These are phyloP conservation scores for Syrmaticus mikado DNA, from an alignment of 2,113 vertebrate species.

Conservation along the genomic window DNA sequence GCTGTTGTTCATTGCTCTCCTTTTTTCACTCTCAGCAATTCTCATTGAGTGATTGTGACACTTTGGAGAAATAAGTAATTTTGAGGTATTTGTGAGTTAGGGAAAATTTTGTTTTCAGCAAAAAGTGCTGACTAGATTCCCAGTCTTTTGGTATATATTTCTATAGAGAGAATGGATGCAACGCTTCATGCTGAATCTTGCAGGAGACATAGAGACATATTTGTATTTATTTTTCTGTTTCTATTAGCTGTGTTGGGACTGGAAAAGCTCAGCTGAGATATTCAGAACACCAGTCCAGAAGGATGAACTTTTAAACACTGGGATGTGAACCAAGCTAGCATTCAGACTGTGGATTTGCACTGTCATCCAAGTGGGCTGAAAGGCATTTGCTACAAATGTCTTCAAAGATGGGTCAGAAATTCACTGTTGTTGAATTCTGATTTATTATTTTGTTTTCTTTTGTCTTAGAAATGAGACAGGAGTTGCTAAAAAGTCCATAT, in stretches of 20 bases:
- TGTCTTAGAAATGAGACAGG: conserved; percentile 29
- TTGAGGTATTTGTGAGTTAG: background rate
- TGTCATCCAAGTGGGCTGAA: background rate
- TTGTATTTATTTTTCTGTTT: conserved; percentile 10
- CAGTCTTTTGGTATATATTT: background rate
- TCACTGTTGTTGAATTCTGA: background rate
- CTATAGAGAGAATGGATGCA: background rate
- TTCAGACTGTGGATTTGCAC: background rate
- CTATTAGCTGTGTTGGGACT: background rate
- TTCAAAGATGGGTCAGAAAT: conserved; percentile 37
- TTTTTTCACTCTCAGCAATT: background rate
- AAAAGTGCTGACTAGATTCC: background rate
- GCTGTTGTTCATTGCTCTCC: background rate
- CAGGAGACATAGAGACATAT: background rate
- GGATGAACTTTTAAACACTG: conserved; percentile 59
- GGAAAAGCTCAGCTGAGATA: conserved; percentile 31
- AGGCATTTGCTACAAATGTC: conserved; percentile 19
- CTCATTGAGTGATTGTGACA: background rate
- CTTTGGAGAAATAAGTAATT: background rate
- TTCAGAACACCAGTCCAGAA: conserved; percentile 49
- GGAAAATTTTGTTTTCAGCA: background rate
- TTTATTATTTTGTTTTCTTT: conserved; percentile 40
- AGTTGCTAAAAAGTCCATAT: conserved; percentile 50
- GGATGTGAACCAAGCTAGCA: conserved; percentile 11
- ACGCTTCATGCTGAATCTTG: background rate